Conservation (phyloP, 2,113 vertebrate species). For the Mesoclemmys tuberculata region DNA sequence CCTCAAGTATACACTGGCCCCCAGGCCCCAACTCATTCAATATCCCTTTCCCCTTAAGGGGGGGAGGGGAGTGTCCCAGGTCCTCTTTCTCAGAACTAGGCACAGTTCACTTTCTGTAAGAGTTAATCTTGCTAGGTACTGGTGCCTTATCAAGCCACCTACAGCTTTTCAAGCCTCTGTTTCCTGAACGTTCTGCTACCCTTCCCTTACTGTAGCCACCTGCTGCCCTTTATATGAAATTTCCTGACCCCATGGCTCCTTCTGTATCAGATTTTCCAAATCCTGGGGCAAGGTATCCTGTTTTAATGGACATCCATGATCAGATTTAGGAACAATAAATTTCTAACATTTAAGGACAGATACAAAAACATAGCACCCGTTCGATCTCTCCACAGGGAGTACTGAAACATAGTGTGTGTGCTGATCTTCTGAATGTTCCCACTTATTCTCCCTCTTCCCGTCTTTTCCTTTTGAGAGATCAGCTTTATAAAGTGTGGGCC, state of each 20-base stretch:
- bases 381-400: background rate
- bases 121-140: background rate
- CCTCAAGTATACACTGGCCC: background rate
- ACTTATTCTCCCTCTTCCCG: too few relatives aligned
- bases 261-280: too few relatives aligned
- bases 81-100: background rate
- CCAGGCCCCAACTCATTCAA: background rate
- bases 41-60: background rate
- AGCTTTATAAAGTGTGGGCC: background rate
- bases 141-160: background rate
- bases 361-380: background rate
- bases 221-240: background rate
- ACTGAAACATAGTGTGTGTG: background rate
- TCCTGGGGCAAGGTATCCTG: too few relatives aligned
- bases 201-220: background rate
- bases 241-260: background rate
- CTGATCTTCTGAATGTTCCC: background rate
- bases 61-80: too few relatives aligned
- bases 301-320: background rate
- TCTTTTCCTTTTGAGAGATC: too few relatives aligned
- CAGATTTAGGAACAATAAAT: background rate
- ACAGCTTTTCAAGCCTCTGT: background rate
- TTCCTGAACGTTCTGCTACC: background rate
- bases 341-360: background rate
- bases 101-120: background rate